Evolutionary conservation across 1,140 invertebrate species (phyloP).

Genomic region (Zaprionus nigranus): DNA sequence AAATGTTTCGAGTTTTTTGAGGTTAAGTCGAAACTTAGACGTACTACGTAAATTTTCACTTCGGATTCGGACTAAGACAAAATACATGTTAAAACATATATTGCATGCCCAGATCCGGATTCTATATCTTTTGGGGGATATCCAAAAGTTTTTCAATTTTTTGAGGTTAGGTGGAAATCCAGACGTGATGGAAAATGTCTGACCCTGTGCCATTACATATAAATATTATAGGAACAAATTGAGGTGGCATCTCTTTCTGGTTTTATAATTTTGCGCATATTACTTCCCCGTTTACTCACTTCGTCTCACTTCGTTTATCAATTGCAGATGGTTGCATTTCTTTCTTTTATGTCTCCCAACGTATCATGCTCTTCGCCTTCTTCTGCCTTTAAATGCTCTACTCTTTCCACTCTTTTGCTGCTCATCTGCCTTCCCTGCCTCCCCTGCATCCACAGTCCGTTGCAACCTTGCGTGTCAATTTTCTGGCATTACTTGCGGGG

Average conservation of each 20-base stretch:
- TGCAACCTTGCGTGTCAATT: slow-evolving; percentile 18
- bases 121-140: too few species aligned
- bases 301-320: background rate
- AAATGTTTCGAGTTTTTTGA: too few species aligned
- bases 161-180: too few species aligned
- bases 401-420: background rate
- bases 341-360: background rate
- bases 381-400: background rate
- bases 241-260: background rate
- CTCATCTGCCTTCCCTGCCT: slow-evolving; percentile 9
- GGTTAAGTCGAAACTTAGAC: too few species aligned
- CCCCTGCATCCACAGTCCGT: background rate
- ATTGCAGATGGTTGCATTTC: background rate
- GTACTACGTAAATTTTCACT: too few species aligned
- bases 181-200: too few species aligned
- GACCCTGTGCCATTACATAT: too few species aligned
- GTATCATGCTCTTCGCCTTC: background rate
- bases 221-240: too few species aligned
- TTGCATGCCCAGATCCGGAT: too few species aligned
- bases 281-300: background rate
- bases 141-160: too few species aligned
- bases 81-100: too few species aligned
- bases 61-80: too few species aligned
- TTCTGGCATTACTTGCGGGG: slow-evolving; percentile 1
- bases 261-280: background rate